Conservation (phyloP, 1,140 invertebrate genomes). For the Pogonomyrmex barbatus region DNA sequence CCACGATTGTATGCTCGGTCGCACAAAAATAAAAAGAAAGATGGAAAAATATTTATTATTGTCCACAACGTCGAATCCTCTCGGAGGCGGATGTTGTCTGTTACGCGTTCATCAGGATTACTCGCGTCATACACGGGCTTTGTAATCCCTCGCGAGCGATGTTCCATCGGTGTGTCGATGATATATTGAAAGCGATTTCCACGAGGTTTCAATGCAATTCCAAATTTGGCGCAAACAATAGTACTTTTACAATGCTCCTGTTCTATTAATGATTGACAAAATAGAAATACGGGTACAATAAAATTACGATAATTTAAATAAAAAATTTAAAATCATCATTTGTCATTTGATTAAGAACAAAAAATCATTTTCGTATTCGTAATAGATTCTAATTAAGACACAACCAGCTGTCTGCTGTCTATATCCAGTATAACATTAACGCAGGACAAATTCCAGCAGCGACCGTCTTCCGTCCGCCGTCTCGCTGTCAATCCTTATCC, state of each 20-base stretch:
- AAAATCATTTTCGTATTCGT: not conserved
- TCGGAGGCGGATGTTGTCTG: not conserved
- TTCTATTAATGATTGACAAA: slow-evolving; percentile 17
- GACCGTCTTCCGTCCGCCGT: slow-evolving; percentile 84
- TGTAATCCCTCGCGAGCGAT: not conserved
- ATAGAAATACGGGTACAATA: not conserved
- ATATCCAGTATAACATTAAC: slow-evolving; percentile 79
- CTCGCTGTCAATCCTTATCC: slow-evolving; percentile 89
- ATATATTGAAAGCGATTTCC: not conserved
- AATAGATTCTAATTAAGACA: slow-evolving; percentile 32
- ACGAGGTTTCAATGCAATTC: not conserved
- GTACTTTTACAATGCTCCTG: not conserved
- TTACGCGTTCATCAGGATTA: slow-evolving; percentile 10
- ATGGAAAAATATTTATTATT: not conserved
- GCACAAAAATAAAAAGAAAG: slow-evolving; percentile 1
- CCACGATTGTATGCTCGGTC: not conserved
- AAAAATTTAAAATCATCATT: not conserved
- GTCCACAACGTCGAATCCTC: not conserved
- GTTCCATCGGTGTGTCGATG: not conserved
- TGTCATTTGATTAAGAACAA: not conserved
- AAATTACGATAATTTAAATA: not conserved
- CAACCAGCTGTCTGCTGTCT: slow-evolving; percentile 41
- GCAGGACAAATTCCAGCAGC: slow-evolving; percentile 80
- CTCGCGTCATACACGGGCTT: not conserved
- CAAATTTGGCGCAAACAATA: not conserved